Base-by-base conservation (phyloP, 2,797 vertebrate species). In the Lithobates pipiens region DNA sequence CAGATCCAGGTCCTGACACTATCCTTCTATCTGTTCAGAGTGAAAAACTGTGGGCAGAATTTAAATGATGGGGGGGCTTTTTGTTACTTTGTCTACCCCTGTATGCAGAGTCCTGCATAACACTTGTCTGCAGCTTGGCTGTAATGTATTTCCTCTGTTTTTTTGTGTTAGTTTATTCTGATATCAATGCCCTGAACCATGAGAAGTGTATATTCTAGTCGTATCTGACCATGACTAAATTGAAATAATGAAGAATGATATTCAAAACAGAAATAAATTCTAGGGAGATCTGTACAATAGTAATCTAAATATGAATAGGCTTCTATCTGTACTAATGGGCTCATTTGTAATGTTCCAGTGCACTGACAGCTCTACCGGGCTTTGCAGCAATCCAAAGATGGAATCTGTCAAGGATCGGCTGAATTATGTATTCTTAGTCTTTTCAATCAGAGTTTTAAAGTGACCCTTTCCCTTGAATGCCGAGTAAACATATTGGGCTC, bases 261-360 rank as follows among this genome's bases (percentile, higher is more conserved):
- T 76, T 8, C 1, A 32, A 80, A 85, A 82, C 72, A 23, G 15
- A 80, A 75, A 25, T 0, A 54, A 87, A 79, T 84, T 80, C 76
- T 82, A 15, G 3, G 3, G 29, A 68, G 72, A 84, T 85, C 88
- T 42, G 81, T 82, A 88, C 87, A 92, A 86, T 90, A 88, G 15
- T 89, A 83, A 89, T 90, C 90, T 90, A 88, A 89, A 90, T 90
- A 88, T 39, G 85, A 90, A 89, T 65, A 70, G 88, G 90, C 88
- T 91, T 84, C 88, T 85, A 68, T 80, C 88, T 83, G 65, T 25
- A 80, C 90, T 93, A 91, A 94, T 71, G 89, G 93, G 89, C 88
- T 89, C 90, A 88, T 92, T 88, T 90, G 91, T 92, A 93, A 92
- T 92, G 91, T 92, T 88, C 90, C 85, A 86, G 89, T 88, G 89